Conservation (phyloP, 2,113 vertebrate species). For the Sander lucioperca region DNA sequence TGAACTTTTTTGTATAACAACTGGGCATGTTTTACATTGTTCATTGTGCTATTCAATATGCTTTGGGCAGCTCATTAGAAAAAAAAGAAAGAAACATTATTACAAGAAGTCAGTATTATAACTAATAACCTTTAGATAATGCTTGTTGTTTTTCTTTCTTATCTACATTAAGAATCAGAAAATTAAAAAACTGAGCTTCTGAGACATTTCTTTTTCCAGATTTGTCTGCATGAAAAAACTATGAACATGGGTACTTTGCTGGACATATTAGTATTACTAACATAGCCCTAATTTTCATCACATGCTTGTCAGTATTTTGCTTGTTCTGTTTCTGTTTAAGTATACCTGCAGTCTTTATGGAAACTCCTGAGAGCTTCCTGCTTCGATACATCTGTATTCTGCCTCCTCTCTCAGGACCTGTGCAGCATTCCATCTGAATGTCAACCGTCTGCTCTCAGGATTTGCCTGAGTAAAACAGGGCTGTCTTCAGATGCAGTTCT, state of each 20-base stretch:
- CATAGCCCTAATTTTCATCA: not conserved
- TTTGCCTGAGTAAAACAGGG: constrained; percentile 58
- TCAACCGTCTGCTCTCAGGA: constrained; percentile 45
- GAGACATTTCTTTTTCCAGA: not conserved
- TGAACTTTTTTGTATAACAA: constrained; percentile 17
- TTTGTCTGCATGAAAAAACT: not conserved
- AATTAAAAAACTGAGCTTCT: not conserved
- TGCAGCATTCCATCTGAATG: constrained; percentile 48
- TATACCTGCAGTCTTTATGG: constrained; percentile 36
- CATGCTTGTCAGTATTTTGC: not conserved
- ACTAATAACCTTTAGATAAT: constrained; percentile 4
- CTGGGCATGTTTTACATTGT: not conserved
- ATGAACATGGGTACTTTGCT: not conserved
- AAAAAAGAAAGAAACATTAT: not conserved
- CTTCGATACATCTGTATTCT: constrained; percentile 52
- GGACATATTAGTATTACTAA: not conserved
- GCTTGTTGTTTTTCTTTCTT: not conserved
- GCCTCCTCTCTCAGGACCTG: constrained; percentile 51
- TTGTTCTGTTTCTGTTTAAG: not conserved
- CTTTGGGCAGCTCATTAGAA: constrained; percentile 26
- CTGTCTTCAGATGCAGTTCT: constrained; percentile 60
- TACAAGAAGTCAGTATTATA: not conserved
- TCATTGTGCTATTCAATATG: constrained; percentile 36
- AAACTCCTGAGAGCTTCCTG: constrained; percentile 19
- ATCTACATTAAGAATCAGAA: not conserved